Percentiles rank a stretch among this genome's conserved stretches.
These are phyloP conservation scores for Gopherus evgoodei DNA, from an alignment of 2,113 vertebrate genomes.

Conservation along the genomic window DNA sequence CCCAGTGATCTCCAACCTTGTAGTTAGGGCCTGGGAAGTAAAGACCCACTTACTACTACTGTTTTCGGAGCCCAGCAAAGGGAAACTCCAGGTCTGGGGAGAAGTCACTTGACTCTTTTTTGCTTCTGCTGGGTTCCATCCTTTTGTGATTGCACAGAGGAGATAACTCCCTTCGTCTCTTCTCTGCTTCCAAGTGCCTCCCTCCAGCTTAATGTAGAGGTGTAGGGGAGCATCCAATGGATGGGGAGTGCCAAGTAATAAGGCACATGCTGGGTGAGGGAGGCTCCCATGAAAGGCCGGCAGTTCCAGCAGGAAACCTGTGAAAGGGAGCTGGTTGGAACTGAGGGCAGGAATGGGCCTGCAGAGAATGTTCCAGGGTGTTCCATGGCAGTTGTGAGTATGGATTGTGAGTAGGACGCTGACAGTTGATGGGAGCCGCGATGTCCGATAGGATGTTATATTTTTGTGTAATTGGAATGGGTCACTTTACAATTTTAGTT, in stretches of 20 bases:
- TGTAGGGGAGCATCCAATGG: rapidly evolving
- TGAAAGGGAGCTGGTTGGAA: neutral
- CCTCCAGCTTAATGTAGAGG: neutral
- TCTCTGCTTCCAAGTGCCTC: neutral
- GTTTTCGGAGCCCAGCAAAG: neutral
- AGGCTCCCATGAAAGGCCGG: neutral
- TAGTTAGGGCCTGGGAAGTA: neutral
- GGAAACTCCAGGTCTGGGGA: neutral
- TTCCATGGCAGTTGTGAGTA: neutral
- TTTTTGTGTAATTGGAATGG: neutral
- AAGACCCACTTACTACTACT: neutral
- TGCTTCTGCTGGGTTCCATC: neutral
- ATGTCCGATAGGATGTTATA: neutral
- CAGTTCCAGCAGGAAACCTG: neutral
- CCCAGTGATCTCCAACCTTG: neutral
- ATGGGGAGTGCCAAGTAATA: rapidly evolving
- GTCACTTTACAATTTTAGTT: neutral
- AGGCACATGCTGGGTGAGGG: neutral
- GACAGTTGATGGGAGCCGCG: neutral
- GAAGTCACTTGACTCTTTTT: neutral
- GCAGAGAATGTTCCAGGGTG: neutral
- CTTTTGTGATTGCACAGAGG: neutral
- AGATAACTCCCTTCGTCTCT: neutral
- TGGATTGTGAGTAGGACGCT: rapidly evolving
- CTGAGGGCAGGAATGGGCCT: neutral